A percentile compares a stretch with the other conserved stretches of the same genome.
Conservation (phyloP, 2,888 invertebrate genomes). For the Cactoblastis cactorum region DNA sequence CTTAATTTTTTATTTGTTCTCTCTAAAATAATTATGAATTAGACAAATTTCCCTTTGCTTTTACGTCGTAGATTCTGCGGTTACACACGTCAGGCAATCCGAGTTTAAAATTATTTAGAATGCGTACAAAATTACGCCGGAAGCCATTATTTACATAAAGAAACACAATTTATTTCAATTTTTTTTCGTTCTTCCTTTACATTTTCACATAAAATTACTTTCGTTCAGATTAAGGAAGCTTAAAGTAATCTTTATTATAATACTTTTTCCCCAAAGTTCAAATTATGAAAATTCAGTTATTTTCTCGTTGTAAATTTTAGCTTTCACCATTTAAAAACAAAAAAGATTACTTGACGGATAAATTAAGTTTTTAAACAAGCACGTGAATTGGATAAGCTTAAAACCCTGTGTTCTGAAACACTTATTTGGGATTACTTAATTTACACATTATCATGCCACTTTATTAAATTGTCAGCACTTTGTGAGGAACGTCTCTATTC, state of each 20-base stretch:
- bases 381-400: not conserved
- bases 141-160: too few species aligned
- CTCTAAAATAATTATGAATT: too few species aligned
- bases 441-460: constrained; percentile 14
- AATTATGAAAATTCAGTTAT: not conserved
- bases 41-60: too few species aligned
- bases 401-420: not conserved
- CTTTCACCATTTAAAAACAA: not conserved
- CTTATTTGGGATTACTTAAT: constrained; percentile 12
- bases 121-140: too few species aligned
- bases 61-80: too few species aligned
- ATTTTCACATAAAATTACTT: not conserved
- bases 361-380: not conserved
- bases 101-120: too few species aligned
- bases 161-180: not conserved
- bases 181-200: not conserved
- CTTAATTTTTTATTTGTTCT: too few species aligned
- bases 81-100: too few species aligned
- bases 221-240: not conserved
- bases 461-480: constrained; percentile 16
- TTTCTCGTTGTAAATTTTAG: not conserved
- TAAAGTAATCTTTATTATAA: not conserved
- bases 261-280: not conserved
- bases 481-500: constrained; percentile 19
- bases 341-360: not conserved